Percentiles rank a stretch among this genome's conserved stretches.
Conservation (phyloP, 2,888 invertebrate species). For the Drosophila nigritarsus region DNA sequence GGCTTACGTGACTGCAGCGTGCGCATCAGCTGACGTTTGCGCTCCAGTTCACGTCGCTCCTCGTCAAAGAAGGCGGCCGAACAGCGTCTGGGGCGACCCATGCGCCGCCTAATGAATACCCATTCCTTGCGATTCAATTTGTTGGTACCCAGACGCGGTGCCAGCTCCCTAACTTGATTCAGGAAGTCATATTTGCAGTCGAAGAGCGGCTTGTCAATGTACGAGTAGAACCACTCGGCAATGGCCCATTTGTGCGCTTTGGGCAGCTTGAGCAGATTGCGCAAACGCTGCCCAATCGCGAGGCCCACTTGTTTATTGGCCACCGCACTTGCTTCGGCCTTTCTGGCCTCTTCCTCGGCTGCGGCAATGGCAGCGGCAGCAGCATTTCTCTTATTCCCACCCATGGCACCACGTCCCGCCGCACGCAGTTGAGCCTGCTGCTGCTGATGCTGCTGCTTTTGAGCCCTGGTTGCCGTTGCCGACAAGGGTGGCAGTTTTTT, state of each 20-base stretch:
- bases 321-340: conserved; percentile 86
- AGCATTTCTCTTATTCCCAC: conserved; percentile 20
- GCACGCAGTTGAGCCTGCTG: conserved; percentile 4
- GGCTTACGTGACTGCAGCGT: conserved; percentile 96
- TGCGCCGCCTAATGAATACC: conserved; percentile 96
- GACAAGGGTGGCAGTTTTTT: conserved; percentile 36
- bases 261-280: conserved; percentile 97
- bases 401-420: conserved; percentile 9
- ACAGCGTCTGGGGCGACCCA: conserved; percentile 98
- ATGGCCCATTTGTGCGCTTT: conserved; percentile 99
- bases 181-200: conserved; percentile 91
- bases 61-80: conserved; percentile 98
- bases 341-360: conserved; percentile 37
- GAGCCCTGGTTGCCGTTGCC: conserved; percentile 7
- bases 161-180: conserved; percentile 94
- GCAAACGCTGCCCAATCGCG: conserved; percentile 93
- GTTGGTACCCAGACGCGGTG: conserved; percentile 95
- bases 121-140: conserved; percentile 95
- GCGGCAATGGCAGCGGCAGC: conserved; percentile 37
- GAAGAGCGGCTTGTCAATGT: conserved; percentile 97
- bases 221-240: conserved; percentile 99
- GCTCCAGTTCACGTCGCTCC: conserved; percentile 95
- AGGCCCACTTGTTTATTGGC: conserved; percentile 95
- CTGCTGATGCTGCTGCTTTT: conserved; percentile 10
- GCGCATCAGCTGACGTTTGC: conserved; percentile 95